Evolutionary conservation across 1,140 invertebrate species (phyloP), one percentile per base, ranked within the genome.

Genomic region (Ceratina calcarata): DNA sequence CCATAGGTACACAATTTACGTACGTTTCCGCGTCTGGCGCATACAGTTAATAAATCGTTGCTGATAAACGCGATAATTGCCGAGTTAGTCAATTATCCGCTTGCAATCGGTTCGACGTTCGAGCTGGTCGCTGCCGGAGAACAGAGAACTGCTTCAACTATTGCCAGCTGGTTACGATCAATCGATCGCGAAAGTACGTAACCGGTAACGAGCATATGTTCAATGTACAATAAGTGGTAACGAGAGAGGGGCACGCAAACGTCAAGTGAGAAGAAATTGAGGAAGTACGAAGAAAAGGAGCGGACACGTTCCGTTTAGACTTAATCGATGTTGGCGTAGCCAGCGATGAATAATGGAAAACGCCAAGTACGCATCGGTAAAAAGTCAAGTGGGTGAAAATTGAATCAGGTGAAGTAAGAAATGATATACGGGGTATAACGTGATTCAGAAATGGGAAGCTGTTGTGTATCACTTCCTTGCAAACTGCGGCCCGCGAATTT

Each of bases 1-100:
- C 4, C 27, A 4, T 32, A 32, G 2, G 27, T 32, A 32, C 27
- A 4, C 27, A 4, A 32, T 32, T 32, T 78, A 55, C 62, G 61
- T 71, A 69, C 18, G 49, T 24, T 60, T 49, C 22, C 8, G 37
- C 16, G 12, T 51, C 45, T 27, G 12, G 16, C 20, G 18, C 18
- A 12, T 10, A n/a, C 49, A 20, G 22, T 22, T 27, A 24, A 15
- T 15, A 51, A 18, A 77, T 77, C 18, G 45, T 4, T 37, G 6
- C 18, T 24, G 27, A 77, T 69, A 69, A 69, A 69, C 55, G 24
- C 12, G 65, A 8, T 24, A 64, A 77, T 77, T 62, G 70, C 69
- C 65, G 74, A 69, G 37, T 69, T 49, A 20, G 55, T 27, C 74
- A 22, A 58, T 69, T 49, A 49, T n/a, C 20, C 12, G 20, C 10